Percentiles rank a stretch among this genome's conserved stretches.
Conservation (phyloP, 2,888 invertebrate species). For the Hofmannophila pseudospretella region DNA sequence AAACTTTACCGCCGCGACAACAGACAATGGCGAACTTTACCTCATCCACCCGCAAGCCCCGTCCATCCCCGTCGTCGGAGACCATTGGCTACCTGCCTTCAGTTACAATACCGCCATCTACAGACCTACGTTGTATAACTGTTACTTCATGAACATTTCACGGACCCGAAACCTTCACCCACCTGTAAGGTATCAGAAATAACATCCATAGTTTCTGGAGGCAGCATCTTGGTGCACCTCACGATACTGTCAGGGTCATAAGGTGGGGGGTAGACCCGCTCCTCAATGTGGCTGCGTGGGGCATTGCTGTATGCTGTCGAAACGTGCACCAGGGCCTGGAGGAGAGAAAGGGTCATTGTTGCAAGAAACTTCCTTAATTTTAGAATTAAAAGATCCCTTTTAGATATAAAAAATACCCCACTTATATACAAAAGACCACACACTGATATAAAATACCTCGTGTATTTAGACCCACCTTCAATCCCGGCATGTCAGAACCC, state of each 20-base stretch:
- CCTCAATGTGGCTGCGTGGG: conserved; percentile 87
- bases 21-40: too few relatives aligned
- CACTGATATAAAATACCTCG: too few relatives aligned
- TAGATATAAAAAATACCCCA: background rate
- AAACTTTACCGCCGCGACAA: too few relatives aligned
- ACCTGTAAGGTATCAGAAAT: conserved; percentile 79
- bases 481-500: conserved; percentile 86
- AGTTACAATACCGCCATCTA: too few relatives aligned
- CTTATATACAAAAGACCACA: too few relatives aligned
- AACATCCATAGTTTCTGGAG: conserved; percentile 77
- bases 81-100: too few relatives aligned
- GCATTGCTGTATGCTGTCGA: conserved; percentile 98
- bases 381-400: background rate
- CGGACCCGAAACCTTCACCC: too few relatives aligned
- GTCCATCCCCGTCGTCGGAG: too few relatives aligned
- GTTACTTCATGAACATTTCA: too few relatives aligned
- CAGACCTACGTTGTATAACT: too few relatives aligned
- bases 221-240: conserved; percentile 79
- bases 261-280: conserved; percentile 87
- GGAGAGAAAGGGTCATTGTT: background rate
- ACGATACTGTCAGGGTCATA: conserved; percentile 81
- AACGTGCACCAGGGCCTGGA: conserved; percentile 89
- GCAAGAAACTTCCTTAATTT: background rate
- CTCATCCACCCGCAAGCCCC: too few relatives aligned
- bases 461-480: too few relatives aligned